Conservation (phyloP, 2,797 vertebrate genomes). For the Alfaro cultratus region DNA sequence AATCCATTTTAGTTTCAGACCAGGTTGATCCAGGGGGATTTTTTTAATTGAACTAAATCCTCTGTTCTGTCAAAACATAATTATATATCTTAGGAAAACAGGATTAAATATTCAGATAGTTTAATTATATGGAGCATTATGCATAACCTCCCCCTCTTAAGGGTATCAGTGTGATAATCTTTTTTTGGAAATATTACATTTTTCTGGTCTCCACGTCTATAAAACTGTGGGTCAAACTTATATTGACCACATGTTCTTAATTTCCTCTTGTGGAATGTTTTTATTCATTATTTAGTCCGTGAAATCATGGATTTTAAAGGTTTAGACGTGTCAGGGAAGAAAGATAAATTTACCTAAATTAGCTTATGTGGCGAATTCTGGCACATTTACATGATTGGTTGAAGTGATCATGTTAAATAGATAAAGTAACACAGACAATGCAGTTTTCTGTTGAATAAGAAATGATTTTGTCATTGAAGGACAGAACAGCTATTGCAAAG, state of each 20-base stretch:
- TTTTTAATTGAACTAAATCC: neutral
- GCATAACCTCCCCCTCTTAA: neutral
- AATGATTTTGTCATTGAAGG: neutral
- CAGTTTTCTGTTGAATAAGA: neutral
- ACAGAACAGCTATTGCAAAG: neutral
- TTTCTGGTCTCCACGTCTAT: neutral
- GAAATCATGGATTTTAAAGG: neutral
- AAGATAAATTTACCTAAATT: neutral
- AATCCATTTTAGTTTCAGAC: constrained; percentile 60
- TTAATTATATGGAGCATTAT: neutral
- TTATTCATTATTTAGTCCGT: neutral
- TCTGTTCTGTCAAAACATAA: neutral
- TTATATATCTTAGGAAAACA: neutral
- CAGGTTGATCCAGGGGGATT: constrained; percentile 8
- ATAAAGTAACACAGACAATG: neutral
- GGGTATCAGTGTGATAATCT: neutral
- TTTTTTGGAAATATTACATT: neutral
- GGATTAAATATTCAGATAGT: neutral
- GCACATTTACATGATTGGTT: neutral
- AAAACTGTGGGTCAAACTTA: neutral
- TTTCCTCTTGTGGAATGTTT: neutral
- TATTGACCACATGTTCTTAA: neutral
- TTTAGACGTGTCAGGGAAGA: neutral
- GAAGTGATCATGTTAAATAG: neutral
- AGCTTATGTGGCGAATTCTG: neutral